These are phyloP conservation scores for Phylloscopus whistleri DNA, from an alignment of 2,113 vertebrate genomes.

Conservation along the genomic window DNA sequence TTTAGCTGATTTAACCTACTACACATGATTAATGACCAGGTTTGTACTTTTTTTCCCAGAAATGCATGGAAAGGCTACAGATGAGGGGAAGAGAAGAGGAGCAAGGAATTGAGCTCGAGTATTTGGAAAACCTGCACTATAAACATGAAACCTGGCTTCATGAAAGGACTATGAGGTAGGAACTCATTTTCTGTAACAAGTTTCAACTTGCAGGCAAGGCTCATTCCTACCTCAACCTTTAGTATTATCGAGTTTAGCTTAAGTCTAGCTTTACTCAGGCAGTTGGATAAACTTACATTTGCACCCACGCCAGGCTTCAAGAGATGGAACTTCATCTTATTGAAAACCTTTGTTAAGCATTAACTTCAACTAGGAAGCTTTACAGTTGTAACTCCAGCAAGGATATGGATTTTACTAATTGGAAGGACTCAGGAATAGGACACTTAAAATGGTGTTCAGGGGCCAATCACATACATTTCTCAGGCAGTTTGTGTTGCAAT, in stretches of 20 bases:
- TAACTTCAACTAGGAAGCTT: not conserved
- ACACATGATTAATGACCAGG: not conserved
- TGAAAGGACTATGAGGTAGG: conserved; percentile 76
- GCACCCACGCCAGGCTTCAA: not conserved
- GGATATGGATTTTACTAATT: not conserved
- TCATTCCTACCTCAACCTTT: not conserved
- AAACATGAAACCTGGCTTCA: conserved; percentile 85
- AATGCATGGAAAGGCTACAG: conserved; percentile 83
- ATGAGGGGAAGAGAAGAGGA: conserved; percentile 79
- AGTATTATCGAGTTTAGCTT: not conserved
- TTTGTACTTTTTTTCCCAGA: conserved; percentile 51
- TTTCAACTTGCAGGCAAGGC: not conserved
- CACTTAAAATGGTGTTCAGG: not conserved
- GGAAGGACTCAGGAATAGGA: not conserved
- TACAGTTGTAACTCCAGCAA: not conserved
- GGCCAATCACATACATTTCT: accelerated
- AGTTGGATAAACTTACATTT: not conserved
- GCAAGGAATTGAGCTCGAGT: conserved; percentile 82
- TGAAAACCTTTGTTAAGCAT: not conserved
- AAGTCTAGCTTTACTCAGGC: not conserved
- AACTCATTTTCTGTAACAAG: not conserved
- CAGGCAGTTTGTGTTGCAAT: not conserved
- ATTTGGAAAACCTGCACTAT: conserved; percentile 83
- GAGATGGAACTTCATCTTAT: not conserved
- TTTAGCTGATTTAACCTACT: not conserved